Evolutionary conservation across 2,113 vertebrate genomes (phyloP).

Genomic region (Sylvia atricapilla): DNA sequence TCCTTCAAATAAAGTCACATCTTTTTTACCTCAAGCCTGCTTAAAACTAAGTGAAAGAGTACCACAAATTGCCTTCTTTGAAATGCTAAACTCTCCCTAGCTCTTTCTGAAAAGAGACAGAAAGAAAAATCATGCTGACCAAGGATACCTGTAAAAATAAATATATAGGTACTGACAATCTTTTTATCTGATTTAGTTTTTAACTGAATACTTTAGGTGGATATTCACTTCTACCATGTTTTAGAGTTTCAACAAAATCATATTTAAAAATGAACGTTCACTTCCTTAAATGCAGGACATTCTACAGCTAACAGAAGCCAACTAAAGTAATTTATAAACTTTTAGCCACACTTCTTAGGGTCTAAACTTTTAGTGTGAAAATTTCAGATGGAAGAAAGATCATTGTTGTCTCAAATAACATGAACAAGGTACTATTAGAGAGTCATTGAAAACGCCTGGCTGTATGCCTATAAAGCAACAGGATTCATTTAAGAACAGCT

Average conservation of each 20-base stretch:
- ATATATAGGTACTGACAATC: background rate
- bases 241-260: background rate
- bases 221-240: background rate
- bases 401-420: background rate
- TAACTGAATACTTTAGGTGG: background rate
- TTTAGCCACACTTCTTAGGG: background rate
- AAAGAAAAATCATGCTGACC: background rate
- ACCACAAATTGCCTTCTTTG: background rate
- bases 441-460: background rate
- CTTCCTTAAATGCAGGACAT: background rate
- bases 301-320: background rate
- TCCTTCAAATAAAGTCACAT: background rate
- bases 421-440: background rate
- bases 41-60: background rate
- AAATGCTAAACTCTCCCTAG: background rate
- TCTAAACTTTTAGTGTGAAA: background rate
- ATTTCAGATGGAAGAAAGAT: background rate
- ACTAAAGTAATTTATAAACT: background rate
- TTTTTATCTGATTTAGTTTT: background rate
- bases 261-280: background rate
- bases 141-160: background rate
- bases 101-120: background rate
- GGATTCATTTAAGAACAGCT: background rate
- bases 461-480: background rate
- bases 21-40: background rate